Evolutionary conservation across 2,888 invertebrate genomes (phyloP).

Genomic region (Cylindroiulus punctatus): DNA sequence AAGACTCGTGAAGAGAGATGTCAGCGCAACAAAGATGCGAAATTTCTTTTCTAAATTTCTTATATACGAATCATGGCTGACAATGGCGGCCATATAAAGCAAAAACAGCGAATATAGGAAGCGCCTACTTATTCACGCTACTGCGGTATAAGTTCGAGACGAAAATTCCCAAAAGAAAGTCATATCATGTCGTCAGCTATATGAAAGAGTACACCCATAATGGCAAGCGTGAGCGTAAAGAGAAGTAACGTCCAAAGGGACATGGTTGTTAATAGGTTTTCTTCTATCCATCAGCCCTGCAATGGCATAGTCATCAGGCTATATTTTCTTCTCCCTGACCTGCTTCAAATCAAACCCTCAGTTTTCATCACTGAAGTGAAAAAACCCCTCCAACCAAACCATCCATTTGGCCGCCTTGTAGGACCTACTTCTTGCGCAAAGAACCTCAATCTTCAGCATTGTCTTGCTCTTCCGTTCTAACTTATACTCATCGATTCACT

Average conservation of each 20-base stretch:
- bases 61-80: not conserved
- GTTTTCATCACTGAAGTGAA: conserved; percentile 27
- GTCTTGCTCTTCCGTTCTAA: conserved; percentile 21
- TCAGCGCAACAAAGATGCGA: conserved; percentile 13
- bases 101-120: not conserved
- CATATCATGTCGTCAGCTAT: conserved; percentile 16
- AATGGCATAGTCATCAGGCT: conserved; percentile 9
- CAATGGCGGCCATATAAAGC: not conserved
- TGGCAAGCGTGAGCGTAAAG: conserved; percentile 11
- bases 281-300: conserved; percentile 20
- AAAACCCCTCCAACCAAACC: conserved; percentile 26
- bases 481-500: conserved; percentile 21
- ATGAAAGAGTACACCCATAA: conserved; percentile 6
- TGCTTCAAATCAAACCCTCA: conserved; percentile 13
- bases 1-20: not conserved
- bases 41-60: conserved; percentile 32
- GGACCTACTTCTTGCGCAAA: conserved; percentile 21
- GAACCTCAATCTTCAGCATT: conserved; percentile 10
- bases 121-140: not conserved
- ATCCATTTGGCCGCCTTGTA: conserved; percentile 6
- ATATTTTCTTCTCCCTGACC: conserved; percentile 27
- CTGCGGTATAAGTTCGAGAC: not conserved
- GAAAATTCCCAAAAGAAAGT: not conserved
- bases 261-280: conserved; percentile 2
- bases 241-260: conserved; percentile 14